Base-by-base conservation (phyloP, 2,888 invertebrate genomes). In the Amiota minor region DNA sequence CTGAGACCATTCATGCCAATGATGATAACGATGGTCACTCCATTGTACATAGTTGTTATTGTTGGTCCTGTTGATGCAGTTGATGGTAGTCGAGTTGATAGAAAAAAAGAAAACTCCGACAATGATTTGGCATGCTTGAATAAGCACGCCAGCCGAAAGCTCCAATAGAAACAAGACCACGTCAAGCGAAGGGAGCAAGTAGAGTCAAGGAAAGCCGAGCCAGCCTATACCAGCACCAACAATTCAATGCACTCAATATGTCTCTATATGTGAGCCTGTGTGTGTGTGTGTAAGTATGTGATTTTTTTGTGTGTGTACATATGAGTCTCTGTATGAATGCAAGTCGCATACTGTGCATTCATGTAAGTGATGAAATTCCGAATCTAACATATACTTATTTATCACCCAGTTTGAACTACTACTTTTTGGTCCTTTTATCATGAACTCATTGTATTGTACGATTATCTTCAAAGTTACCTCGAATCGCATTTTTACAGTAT, bases 1-100 rank as follows among this genome's bases (percentile, higher is more conserved):
- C 53, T 53, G 53, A 53, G 53, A 16, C 53, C 53, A 53, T 53
- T 16, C 16, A 16, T 14, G n/a, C 14, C 16, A 53, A 53, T 53
- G 53, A 53, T 53, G n/a, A 53, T 53, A 53, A 53, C 11, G 53
- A 53, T 53, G 53, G 35, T 35, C 35, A 53, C n/a, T 53, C 16
- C n/a, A 53, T 53, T 53, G 53, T 53, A n/a, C n/a, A n/a, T n/a
- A 16, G n/a, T 53, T 53, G 53, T 53, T 53, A 8, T 12, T 53
- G 53, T 23, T 23, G 23, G 23, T 23, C 14, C 49, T 53, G 53
- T 53, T 53, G 9, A n/a, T 53, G 12, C 11, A 10, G 53, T 53
- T 53, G 23, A 23, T 23, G 23, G 53, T 53, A 11, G 6, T 2
- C 50, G 16, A 9, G 53, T 12, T 53, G 53, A 8, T 16, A n/a